These are phyloP conservation scores for Trichonephila inaurata DNA, from an alignment of 1,140 invertebrate species.

Conservation along the genomic window DNA sequence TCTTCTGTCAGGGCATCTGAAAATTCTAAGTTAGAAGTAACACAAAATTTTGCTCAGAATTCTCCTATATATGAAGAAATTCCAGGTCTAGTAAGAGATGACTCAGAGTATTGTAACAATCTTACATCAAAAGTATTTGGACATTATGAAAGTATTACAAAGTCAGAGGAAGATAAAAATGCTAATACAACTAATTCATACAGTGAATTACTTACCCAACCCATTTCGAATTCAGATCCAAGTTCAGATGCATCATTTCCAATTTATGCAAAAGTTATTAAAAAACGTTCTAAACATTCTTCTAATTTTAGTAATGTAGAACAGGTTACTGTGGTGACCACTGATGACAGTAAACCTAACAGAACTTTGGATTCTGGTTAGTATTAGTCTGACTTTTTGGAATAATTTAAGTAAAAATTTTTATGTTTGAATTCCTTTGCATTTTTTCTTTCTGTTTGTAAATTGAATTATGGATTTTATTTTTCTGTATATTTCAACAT, in stretches of 20 bases:
- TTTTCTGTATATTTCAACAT: not conserved
- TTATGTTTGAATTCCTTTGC: no score
- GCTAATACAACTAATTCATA: slow-evolving; percentile 58
- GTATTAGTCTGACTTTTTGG: not conserved
- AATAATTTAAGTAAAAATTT: no score
- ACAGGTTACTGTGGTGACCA: not conserved
- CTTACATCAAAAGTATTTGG: slow-evolving; percentile 3
- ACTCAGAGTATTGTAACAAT: not conserved
- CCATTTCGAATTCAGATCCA: slow-evolving; percentile 32
- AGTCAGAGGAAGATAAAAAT: slow-evolving; percentile 65
- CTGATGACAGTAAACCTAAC: slow-evolving; percentile 36
- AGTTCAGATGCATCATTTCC: slow-evolving; percentile 61
- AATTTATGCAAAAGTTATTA: slow-evolving; percentile 74
- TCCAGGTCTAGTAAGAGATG: slow-evolving; percentile 33
- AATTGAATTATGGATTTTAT: not conserved
- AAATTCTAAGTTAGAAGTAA: slow-evolving; percentile 25
- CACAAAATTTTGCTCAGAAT: slow-evolving; percentile 14
- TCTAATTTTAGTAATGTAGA: slow-evolving; percentile 40
- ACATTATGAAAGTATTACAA: slow-evolving; percentile 52
- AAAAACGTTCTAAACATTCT: slow-evolving; percentile 62
- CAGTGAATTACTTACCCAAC: slow-evolving; percentile 11
- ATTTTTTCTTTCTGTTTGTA: not conserved
- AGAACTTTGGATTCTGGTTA: not conserved
- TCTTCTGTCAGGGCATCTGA: not conserved
- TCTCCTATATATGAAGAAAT: slow-evolving; percentile 75